Conservation (phyloP, 1,140 invertebrate species). For the Sycobia sp. region DNA sequence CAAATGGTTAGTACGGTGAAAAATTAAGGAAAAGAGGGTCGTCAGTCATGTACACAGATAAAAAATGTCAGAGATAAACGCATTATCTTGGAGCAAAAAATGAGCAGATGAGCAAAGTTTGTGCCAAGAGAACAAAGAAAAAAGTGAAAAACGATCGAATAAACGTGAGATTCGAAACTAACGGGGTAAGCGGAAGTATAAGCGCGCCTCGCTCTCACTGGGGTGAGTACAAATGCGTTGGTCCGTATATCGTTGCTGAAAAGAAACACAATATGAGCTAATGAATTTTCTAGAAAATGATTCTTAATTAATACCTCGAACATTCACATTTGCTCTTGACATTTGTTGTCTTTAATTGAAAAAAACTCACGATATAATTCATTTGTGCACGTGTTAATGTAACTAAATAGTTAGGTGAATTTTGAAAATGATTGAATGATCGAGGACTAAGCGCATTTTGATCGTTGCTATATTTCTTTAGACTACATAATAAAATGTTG, state of each 20-base stretch:
- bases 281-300: constrained; percentile 25
- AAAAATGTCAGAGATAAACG: background rate
- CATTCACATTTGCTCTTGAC: constrained; percentile 12
- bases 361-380: no score
- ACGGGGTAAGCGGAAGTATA: constrained; percentile 45
- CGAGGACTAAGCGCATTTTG: constrained; percentile 8
- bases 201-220: constrained; percentile 52
- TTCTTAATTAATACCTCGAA: constrained; percentile 34
- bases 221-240: constrained; percentile 53
- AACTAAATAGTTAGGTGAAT: no score
- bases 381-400: no score
- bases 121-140: no score
- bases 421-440: constrained; percentile 14
- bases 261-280: constrained; percentile 52
- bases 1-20: background rate
- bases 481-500: no score
- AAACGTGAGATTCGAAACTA: constrained; percentile 46
- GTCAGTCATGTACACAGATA: no score
- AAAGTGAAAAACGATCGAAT: constrained; percentile 42
- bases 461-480: constrained; percentile 2
- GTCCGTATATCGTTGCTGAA: constrained; percentile 57
- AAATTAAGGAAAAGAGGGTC: no score
- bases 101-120: constrained; percentile 16
- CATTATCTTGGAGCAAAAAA: constrained; percentile 14
- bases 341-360: no score